Conservation (phyloP, 2,797 vertebrate genomes). For the Clarias fuscus region DNA sequence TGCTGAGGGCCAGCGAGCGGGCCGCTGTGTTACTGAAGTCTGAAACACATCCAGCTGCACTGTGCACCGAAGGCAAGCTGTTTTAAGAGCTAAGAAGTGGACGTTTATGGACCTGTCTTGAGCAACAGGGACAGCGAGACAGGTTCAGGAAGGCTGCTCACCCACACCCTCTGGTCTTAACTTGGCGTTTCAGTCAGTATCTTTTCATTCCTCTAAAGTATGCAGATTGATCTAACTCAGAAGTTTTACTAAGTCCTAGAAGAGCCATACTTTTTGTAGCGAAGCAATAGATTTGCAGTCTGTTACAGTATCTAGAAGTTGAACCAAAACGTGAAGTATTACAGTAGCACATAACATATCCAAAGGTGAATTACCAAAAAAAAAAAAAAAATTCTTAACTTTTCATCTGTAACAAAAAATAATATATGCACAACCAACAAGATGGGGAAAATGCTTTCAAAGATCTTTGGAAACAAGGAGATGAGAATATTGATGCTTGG, state of each 20-base stretch:
- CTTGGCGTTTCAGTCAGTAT: neutral
- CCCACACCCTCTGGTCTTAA: constrained; percentile 31
- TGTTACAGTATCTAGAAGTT: constrained; percentile 18
- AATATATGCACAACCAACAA: constrained; percentile 74
- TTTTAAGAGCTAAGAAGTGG: constrained; percentile 13
- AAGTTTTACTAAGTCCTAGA: constrained; percentile 9
- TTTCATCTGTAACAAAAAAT: constrained; percentile 41
- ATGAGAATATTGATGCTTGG: constrained; percentile 99
- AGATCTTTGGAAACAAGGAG: constrained; percentile 99
- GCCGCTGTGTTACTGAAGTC: constrained; percentile 58
- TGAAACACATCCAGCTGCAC: neutral
- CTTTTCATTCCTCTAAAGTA: constrained; percentile 2
- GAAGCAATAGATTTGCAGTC: constrained; percentile 27
- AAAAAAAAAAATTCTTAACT: neutral
- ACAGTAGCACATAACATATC: constrained; percentile 27
- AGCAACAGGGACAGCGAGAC: neutral
- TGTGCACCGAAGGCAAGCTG: neutral
- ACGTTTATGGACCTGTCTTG: constrained; percentile 8
- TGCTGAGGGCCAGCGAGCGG: constrained; percentile 65
- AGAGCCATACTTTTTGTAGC: neutral
- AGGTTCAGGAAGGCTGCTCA: constrained; percentile 20
- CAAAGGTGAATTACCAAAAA: constrained; percentile 32
- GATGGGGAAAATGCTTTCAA: constrained; percentile 98
- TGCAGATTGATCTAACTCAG: neutral
- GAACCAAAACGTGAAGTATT: constrained; percentile 21